Evolutionary conservation across 2,797 vertebrate species (phyloP), one percentile per base, ranked within the genome.

Genomic region (Lagodon rhomboides): DNA sequence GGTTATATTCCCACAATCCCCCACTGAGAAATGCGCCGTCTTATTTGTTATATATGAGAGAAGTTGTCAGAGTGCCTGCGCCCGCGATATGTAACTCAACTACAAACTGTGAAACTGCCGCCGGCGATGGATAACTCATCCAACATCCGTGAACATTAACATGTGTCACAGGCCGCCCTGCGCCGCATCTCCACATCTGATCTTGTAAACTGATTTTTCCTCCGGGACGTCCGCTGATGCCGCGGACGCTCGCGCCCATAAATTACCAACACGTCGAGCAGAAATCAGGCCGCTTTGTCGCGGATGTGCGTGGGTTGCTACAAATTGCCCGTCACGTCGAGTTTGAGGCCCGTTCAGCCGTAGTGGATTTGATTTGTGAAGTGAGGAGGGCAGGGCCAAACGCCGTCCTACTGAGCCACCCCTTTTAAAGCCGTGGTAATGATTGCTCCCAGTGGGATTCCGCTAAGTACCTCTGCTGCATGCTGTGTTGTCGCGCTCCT

Each of bases 401-500:
- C 55, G 25, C 71, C 41, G 62, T 66, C 79, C 79, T 73, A 59
- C 82, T 50, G 85, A 85, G 71, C 79, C 71, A 3, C 56, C 82
- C 15, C 59, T 85, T 78, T 85, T 81, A 80, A 85, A 86, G 82
- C 56, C 5, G 47, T 1, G 56, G 54, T 85, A 87, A 89, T 84
- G 82, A 90, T 85, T n/a, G 66, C 80, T 86, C 89, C 84, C 87
- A 68, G 83, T 72, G 82, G 89, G 89, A 71, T 44, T 34, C 65
- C 68, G 2, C 71, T 80, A 77, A 86, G 84, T 67, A 76, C 77
- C 72, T 54, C 62, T 46, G 68, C 81, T 72, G 17, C 87, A 62
- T 11, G 71, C 86, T 76, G 86, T 3, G 75, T 64, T 68, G 66
- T 84, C 56, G 71, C 55, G 27, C 74, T 79, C 60, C 64, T 67